A percentile compares a stretch with the other conserved stretches of the same genome.
Evolutionary conservation across 2,888 invertebrate genomes (phyloP).

Genomic region (Hydriomena furcata): DNA sequence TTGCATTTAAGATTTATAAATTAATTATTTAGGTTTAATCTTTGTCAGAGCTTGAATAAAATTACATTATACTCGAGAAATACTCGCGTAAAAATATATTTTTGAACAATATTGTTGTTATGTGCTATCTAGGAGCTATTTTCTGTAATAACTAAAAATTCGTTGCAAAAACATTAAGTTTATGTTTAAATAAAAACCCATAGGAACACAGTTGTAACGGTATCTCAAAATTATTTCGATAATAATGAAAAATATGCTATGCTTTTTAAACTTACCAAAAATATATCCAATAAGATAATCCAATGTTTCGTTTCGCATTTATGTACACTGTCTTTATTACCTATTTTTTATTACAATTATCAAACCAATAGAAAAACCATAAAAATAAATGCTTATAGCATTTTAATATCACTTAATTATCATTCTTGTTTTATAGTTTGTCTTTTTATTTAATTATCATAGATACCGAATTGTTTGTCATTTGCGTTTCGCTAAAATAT

Average conservation of each 20-base stretch:
- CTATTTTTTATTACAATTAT: too few relatives aligned
- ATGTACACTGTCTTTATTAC: slow-evolving; percentile 14
- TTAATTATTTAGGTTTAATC: too few relatives aligned
- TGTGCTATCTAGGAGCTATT: too few relatives aligned
- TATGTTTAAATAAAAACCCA: too few relatives aligned
- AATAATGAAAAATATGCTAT: not conserved
- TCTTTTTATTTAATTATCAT: slow-evolving; percentile 22
- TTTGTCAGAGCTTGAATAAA: too few relatives aligned
- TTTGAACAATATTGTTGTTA: too few relatives aligned
- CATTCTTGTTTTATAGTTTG: slow-evolving; percentile 37
- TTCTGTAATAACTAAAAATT: too few relatives aligned
- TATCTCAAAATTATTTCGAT: too few relatives aligned
- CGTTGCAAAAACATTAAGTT: too few relatives aligned
- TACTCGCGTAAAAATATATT: too few relatives aligned
- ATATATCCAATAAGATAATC: slow-evolving; percentile 15
- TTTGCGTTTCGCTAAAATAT: slow-evolving; percentile 20
- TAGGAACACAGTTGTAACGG: not conserved
- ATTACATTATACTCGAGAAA: too few relatives aligned
- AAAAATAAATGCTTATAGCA: slow-evolving; percentile 34
- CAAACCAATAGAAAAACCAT: slow-evolving; percentile 17
- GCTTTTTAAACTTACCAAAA: slow-evolving; percentile 18
- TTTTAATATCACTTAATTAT: slow-evolving; percentile 33
- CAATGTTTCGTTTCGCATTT: slow-evolving; percentile 1
- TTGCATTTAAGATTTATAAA: too few relatives aligned
- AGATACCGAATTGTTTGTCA: slow-evolving; percentile 27